Evolutionary conservation across 2,797 vertebrate genomes (phyloP), one percentile per base, ranked within the genome.

Genomic region (Amblyopsis hoosieri): DNA sequence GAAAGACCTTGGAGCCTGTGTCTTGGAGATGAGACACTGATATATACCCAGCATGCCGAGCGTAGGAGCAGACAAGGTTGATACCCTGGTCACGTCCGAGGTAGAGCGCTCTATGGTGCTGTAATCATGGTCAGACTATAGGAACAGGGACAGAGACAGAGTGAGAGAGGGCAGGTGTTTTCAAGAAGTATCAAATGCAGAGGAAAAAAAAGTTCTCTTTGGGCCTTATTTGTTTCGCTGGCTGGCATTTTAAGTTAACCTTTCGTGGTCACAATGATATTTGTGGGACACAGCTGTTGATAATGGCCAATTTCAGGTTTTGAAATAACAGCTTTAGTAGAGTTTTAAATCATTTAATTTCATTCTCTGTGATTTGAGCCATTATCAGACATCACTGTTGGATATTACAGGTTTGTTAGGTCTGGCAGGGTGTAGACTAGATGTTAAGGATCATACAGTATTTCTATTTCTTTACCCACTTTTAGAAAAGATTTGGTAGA

Each of bases 1-100:
- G 88, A 91, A 78, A 78, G 90, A 92, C 91, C 91, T 93, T 93
- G 90, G 80, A 77, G 75, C 77, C 62, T 78, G 86, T 83, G 87
- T 84, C 82, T 87, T 81, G 73, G 82, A 87, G 90, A 91, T 90
- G 89, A 91, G 84, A 73, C 3, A 76, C 85, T 78, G 83, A 88
- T 89, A 82, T 79, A 68, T 72, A 87, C 75, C 67, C 78, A 72
- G 78, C 75, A 75, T 72, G 62, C 80, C 60, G 71, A 81, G 74
- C 78, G 81, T 80, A 72, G 70, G 76, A 85, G 74, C 42, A 14
- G 58, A n/a, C 64, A 1, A 8, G 66, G 74, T 92, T 80, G 71
- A 78, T 66, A 89, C 57, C 69, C 88, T 31, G 67, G 83, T 91
- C 91, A 92, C 88, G 90, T 92, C 81, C 74, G 60, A 64, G 33